Base-by-base conservation (phyloP, 2,113 vertebrate genomes). In the Anolis carolinensis region DNA sequence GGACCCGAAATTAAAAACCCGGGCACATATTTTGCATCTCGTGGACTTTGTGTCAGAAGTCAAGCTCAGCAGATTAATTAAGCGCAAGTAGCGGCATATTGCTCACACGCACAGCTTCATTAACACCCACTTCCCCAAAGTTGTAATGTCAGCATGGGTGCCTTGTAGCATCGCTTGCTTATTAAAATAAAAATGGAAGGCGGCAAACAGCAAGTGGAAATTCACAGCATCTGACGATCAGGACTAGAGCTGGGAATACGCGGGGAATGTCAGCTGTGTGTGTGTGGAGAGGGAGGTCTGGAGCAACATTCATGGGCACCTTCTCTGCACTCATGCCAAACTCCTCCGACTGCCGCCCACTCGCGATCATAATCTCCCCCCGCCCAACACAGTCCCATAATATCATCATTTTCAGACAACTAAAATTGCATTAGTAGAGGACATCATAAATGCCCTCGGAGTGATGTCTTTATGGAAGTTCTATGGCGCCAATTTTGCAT, bases 201-300 rank as follows among this genome's bases (percentile, higher is more conserved):
- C 84, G 13, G 76, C 25, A 1, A 18, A 75, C 72, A 13, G 36
- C 11, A 44, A 92, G 67, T 44, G 71, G 59, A 36, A 63, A 88
- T 48, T 48, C 78, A 30, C 78, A 84, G 84, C 88, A 81, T 79
- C 79, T 34, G 74, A 63, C 71, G 62, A 91, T 83, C 87, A 86
- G 90, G 90, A 74, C 44, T 52, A 90, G 86, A 71, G 73, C 65
- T 62, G 50, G 48, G 36, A n/a, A 27, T 14, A 62, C 62, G 30
- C 34, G 21, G 5, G 14, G 44, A 65, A 65, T 5, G 20, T 20
- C 63, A 65, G 20, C n/a, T n/a, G n/a, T n/a, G n/a, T n/a, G n/a
- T n/a, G n/a, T n/a, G n/a, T n/a, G n/a, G n/a, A n/a, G n/a, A n/a
- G n/a, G n/a, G n/a, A n/a, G n/a, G n/a, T n/a, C n/a, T n/a, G n/a